These are phyloP conservation scores for Nycticryphes semicollaris DNA, from an alignment of 2,113 vertebrate species.

Conservation along the genomic window DNA sequence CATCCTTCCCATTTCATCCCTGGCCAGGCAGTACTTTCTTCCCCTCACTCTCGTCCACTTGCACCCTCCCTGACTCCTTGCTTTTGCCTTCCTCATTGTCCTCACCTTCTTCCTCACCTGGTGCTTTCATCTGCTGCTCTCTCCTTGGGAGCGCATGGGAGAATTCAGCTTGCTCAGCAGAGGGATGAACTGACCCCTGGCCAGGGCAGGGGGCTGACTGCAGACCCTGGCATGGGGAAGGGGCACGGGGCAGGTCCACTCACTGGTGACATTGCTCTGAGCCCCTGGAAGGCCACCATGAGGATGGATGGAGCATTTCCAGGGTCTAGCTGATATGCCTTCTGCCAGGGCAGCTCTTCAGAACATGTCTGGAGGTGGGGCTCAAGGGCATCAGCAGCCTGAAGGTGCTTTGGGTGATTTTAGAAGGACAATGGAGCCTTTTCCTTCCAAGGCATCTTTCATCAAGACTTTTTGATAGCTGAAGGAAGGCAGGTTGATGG, in stretches of 20 bases:
- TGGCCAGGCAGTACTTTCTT: not conserved
- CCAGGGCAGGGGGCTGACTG: rapidly evolving
- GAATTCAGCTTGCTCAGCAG: not conserved
- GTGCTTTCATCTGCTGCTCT: not conserved
- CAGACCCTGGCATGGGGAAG: not conserved
- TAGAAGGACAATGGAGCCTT: not conserved
- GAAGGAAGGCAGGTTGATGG: not conserved
- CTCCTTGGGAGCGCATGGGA: not conserved
- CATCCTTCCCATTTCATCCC: not conserved
- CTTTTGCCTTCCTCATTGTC: not conserved
- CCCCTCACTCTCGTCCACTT: not conserved
- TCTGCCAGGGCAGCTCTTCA: not conserved
- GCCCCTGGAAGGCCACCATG: rapidly evolving
- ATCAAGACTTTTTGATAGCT: not conserved
- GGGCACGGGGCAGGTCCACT: not conserved
- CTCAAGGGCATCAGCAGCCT: not conserved
- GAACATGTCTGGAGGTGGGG: not conserved
- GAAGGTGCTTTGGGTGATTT: not conserved
- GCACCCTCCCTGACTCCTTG: not conserved
- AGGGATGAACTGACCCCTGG: not conserved
- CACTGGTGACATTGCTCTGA: not conserved
- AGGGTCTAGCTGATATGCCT: not conserved
- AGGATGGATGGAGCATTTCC: not conserved
- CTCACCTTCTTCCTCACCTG: rapidly evolving
- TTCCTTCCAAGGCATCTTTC: not conserved